Conservation (phyloP, 1,140 invertebrate genomes). For the Drosophila arizonae region DNA sequence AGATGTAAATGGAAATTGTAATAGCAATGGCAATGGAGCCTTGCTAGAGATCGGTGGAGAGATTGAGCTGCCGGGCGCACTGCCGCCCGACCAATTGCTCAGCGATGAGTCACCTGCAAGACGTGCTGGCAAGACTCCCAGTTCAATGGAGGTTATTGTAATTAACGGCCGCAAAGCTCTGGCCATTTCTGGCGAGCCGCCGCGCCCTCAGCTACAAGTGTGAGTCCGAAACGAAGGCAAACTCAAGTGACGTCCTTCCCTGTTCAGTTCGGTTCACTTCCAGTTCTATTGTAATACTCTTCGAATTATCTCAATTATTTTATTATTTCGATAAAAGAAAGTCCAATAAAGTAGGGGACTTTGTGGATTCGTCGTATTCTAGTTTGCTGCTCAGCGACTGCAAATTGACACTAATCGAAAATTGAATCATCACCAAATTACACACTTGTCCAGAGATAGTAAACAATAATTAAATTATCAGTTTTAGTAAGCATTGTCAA, state of each 20-base stretch:
- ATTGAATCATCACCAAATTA: too few relatives aligned
- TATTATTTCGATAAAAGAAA: background rate
- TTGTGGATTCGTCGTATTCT: too few relatives aligned
- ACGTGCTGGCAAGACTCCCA: constrained; percentile 19
- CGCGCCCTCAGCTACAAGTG: constrained; percentile 40
- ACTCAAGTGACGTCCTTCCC: constrained; percentile 1
- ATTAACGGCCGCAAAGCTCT: constrained; percentile 60
- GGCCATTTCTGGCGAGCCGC: constrained; percentile 23
- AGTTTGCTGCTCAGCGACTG: too few relatives aligned
- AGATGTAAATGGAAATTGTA: background rate
- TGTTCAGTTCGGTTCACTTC: constrained; percentile 22
- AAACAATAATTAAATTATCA: too few relatives aligned
- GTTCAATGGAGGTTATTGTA: constrained; percentile 51
- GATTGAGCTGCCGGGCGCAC: constrained; percentile 36
- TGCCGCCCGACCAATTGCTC: constrained; percentile 39
- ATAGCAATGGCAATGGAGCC: constrained; percentile 9
- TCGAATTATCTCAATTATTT: background rate
- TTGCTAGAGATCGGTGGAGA: constrained; percentile 34
- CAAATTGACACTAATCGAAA: too few relatives aligned
- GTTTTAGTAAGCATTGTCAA: too few relatives aligned
- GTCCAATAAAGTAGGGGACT: too few relatives aligned
- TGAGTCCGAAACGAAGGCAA: constrained; percentile 52
- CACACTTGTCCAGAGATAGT: too few relatives aligned
- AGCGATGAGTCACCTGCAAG: constrained; percentile 8
- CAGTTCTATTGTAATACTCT: background rate